These are phyloP conservation scores for Ferrisia virgata DNA, from an alignment of 2,888 invertebrate species.

Conservation along the genomic window DNA sequence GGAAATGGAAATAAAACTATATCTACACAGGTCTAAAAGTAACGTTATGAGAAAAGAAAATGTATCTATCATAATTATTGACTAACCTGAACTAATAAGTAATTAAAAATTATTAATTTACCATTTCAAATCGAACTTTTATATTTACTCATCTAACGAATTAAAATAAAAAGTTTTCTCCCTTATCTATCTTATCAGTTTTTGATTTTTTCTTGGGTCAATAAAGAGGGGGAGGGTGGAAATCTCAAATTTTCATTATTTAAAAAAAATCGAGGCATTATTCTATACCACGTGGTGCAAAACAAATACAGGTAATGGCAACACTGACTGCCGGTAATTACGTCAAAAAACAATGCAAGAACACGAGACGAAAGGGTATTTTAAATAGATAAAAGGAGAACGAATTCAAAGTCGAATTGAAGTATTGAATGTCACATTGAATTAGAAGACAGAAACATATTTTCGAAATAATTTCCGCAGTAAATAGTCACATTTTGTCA, in stretches of 20 bases:
- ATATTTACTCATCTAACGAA: not conserved
- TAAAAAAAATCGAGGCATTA: not conserved
- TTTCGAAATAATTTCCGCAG: not conserved
- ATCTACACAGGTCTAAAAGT: too few species aligned
- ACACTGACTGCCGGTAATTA: not conserved
- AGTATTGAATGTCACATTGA: conserved; percentile 28
- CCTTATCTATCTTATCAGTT: not conserved
- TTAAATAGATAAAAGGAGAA: not conserved
- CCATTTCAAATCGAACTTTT: not conserved
- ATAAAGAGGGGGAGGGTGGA: too few species aligned
- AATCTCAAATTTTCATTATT: not conserved
- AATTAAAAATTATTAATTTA: not conserved
- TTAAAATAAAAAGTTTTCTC: not conserved
- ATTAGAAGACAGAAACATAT: not conserved
- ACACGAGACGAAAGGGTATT: not conserved
- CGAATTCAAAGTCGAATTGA: not conserved
- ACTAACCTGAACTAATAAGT: not conserved
- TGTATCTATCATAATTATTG: not conserved
- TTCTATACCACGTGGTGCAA: not conserved
- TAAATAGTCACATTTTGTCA: not conserved
- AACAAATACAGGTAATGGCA: not conserved
- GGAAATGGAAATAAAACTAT: too few species aligned
- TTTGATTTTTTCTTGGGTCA: not conserved
- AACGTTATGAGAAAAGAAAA: not conserved
- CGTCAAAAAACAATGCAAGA: not conserved